Percentiles rank a stretch among this genome's conserved stretches.
These are phyloP conservation scores for Hypanus sabinus DNA, from an alignment of 2,113 vertebrate species.

Conservation along the genomic window DNA sequence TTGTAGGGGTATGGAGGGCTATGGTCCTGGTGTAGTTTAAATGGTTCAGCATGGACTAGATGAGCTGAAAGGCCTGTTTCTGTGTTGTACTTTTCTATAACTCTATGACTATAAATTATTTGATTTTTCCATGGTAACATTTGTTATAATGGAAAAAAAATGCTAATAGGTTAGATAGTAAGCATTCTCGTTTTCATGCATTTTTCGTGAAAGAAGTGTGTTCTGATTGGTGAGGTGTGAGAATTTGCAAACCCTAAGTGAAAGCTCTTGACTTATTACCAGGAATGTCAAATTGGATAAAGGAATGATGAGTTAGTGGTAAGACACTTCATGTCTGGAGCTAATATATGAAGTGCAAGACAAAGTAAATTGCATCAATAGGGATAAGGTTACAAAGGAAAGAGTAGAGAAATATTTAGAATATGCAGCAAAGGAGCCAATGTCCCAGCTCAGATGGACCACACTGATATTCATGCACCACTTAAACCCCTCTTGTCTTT, in stretches of 20 bases:
- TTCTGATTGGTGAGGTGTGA: not conserved
- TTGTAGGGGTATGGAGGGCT: too few relatives aligned
- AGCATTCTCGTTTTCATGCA: not conserved
- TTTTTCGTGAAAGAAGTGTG: constrained; percentile 11
- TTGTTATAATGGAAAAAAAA: constrained; percentile 23
- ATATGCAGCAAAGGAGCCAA: too few relatives aligned
- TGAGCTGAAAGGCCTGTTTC: too few relatives aligned
- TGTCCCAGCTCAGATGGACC: too few relatives aligned
- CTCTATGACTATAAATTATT: not conserved
- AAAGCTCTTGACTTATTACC: not conserved
- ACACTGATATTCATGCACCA: too few relatives aligned
- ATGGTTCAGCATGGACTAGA: too few relatives aligned
- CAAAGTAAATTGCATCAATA: not conserved
- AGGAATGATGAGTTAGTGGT: not conserved
- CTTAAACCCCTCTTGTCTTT: too few relatives aligned
- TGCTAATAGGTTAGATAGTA: not conserved
- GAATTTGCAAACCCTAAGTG: not conserved
- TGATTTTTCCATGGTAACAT: not conserved
- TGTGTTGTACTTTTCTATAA: too few relatives aligned
- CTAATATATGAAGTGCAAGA: not conserved
- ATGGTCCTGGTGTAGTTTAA: too few relatives aligned
- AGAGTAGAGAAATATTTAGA: too few relatives aligned
- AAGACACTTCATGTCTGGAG: not conserved
- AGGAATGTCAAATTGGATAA: not conserved
- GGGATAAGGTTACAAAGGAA: not conserved